phyloP scores from a whole-genome alignment of 2,888 invertebrate genomes.

The Drosophila diplacantha region DNA sequence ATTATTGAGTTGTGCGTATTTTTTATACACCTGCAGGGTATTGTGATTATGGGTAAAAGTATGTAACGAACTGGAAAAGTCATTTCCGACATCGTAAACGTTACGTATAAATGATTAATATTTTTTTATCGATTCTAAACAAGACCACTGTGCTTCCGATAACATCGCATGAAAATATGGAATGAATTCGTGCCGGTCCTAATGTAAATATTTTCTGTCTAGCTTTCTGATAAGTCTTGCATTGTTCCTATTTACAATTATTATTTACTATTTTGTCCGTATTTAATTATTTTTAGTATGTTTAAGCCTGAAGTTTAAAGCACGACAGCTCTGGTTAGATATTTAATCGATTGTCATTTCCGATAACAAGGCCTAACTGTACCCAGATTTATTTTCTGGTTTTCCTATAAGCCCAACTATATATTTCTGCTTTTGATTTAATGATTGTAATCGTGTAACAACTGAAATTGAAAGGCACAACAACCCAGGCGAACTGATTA shows the following conservation, averaged over 20 bases:
- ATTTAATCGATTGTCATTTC: too few species aligned
- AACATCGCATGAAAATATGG: neutral
- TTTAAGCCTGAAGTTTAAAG: too few species aligned
- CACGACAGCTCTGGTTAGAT: too few species aligned
- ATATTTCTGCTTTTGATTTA: neutral
- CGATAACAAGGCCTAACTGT: too few species aligned
- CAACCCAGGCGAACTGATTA: slow-evolving; percentile 4
- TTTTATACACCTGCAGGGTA: neutral
- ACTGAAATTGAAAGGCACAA: neutral
- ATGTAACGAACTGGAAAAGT: too few species aligned
- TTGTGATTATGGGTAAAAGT: neutral
- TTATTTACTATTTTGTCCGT: too few species aligned
- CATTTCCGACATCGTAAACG: neutral
- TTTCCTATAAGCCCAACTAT: neutral
- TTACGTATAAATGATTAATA: too few species aligned
- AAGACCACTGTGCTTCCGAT: neutral
- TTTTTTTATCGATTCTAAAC: neutral
- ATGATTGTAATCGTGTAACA: neutral
- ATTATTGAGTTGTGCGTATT: neutral
- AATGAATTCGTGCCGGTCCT: neutral
- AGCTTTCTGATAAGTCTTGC: too few species aligned
- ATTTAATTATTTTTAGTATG: too few species aligned
- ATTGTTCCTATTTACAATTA: too few species aligned
- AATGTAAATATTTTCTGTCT: too few species aligned
- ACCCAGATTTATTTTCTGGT: neutral